Evolutionary conservation across 2,888 invertebrate genomes (phyloP).

Genomic region (Papilio gigon): DNA sequence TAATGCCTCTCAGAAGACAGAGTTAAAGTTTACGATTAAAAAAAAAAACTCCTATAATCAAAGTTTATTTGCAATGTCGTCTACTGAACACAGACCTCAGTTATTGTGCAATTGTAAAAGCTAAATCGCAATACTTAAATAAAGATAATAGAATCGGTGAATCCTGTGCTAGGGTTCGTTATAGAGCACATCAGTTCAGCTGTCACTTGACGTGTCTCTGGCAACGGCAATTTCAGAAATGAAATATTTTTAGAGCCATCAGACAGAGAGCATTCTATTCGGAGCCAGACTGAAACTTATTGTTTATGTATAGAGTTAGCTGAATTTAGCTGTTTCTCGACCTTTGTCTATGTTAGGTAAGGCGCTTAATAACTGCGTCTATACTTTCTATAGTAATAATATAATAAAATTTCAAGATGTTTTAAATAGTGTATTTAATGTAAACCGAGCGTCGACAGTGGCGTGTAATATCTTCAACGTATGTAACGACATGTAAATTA

Average conservation of each 20-base stretch:
- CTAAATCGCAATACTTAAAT: not conserved
- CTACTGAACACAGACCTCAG: not conserved
- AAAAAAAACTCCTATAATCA: not conserved
- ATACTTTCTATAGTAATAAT: no score
- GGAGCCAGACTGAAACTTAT: constrained; percentile 60
- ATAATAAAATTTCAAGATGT: no score
- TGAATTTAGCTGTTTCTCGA: constrained; percentile 40
- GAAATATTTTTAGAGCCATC: constrained; percentile 79
- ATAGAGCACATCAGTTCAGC: constrained; percentile 66
- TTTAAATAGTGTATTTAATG: no score
- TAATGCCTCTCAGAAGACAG: no score
- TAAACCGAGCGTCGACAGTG: not conserved
- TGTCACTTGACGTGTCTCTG: constrained; percentile 76
- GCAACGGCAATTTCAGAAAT: constrained; percentile 71
- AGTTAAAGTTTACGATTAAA: no score
- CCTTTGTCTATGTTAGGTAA: not conserved
- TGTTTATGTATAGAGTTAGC: constrained; percentile 73
- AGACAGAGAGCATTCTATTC: constrained; percentile 72
- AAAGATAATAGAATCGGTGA: constrained; percentile 31
- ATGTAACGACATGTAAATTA: constrained; percentile 6
- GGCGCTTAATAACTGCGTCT: no score
- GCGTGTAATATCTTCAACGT: constrained; percentile 4
- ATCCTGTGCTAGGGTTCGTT: constrained; percentile 58
- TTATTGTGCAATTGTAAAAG: not conserved
- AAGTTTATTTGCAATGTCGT: not conserved